A percentile compares a stretch with the other conserved stretches of the same genome.
These are phyloP conservation scores for Phaethornis superciliosus DNA, from an alignment of 2,113 vertebrate genomes.

Conservation along the genomic window DNA sequence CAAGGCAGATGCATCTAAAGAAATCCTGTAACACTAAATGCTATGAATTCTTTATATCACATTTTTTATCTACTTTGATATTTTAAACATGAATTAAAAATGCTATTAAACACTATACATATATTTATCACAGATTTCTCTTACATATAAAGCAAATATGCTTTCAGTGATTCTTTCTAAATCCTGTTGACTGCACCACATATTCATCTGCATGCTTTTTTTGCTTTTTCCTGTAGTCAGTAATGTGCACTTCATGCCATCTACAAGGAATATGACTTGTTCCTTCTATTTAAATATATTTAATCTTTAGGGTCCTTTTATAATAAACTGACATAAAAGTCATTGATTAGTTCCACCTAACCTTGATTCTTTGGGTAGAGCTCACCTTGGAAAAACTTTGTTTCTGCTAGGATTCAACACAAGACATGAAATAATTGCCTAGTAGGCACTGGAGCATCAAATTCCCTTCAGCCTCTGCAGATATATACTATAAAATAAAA, in stretches of 20 bases:
- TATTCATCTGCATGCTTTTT: not conserved
- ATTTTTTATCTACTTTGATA: not conserved
- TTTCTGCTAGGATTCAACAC: not conserved
- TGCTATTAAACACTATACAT: not conserved
- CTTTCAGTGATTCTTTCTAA: not conserved
- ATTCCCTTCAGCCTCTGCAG: not conserved
- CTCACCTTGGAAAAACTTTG: not conserved
- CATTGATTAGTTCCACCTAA: not conserved
- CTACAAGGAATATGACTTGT: not conserved
- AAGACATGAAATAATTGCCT: not conserved
- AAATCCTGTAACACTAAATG: not conserved
- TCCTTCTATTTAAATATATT: not conserved
- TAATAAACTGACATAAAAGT: not conserved
- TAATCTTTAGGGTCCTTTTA: not conserved
- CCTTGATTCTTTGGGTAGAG: not conserved
- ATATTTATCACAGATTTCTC: not conserved
- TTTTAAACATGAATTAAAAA: not conserved
- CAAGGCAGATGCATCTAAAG: not conserved
- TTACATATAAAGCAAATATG: not conserved
- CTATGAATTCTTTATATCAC: not conserved
- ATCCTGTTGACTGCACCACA: not conserved
- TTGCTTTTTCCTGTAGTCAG: not conserved
- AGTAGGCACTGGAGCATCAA: not conserved
- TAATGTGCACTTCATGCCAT: not conserved
- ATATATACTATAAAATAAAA: not conserved